A percentile compares a stretch with the other conserved stretches of the same genome.
These are phyloP conservation scores for Epistrophe eligans DNA, from an alignment of 2,888 invertebrate genomes.

Conservation along the genomic window DNA sequence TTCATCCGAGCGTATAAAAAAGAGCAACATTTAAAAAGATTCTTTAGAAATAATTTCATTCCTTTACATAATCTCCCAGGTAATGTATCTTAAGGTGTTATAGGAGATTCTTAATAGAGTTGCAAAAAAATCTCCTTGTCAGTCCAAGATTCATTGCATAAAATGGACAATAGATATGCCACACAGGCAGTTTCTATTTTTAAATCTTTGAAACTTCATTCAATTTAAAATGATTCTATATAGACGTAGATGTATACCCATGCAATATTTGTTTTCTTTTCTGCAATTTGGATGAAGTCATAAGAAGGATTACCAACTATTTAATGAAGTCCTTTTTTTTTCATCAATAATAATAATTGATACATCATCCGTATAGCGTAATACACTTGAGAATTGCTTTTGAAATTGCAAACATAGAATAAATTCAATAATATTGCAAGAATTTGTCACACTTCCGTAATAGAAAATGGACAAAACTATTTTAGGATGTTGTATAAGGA, in stretches of 20 bases:
- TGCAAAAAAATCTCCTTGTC: constrained; percentile 25
- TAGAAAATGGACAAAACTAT: neutral
- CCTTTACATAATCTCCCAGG: neutral
- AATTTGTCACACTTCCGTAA: constrained; percentile 70
- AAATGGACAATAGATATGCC: constrained; percentile 45
- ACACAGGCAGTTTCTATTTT: constrained; percentile 33
- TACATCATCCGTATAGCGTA: constrained; percentile 37
- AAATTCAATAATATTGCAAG: constrained; percentile 38
- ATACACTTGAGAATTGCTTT: constrained; percentile 46
- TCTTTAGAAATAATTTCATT: neutral
- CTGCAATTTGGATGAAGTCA: constrained; percentile 48
- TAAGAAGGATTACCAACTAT: constrained; percentile 62
- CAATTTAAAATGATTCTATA: no score
- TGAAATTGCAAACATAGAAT: constrained; percentile 36
- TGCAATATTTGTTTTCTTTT: constrained; percentile 51
- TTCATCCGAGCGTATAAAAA: constrained; percentile 3
- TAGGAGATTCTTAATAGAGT: constrained; percentile 24
- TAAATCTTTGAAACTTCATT: neutral
- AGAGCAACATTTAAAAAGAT: neutral
- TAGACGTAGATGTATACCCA: no score
- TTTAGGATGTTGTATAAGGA: neutral
- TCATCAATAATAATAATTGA: constrained; percentile 42
- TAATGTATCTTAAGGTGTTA: constrained; percentile 28
- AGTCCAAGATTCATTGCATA: constrained; percentile 61
- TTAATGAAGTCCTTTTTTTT: constrained; percentile 59